These are phyloP conservation scores for Hydractinia echinata DNA, from an alignment of 30 jellyfish, hydroid and myxozoan species.

Conservation along the genomic window DNA sequence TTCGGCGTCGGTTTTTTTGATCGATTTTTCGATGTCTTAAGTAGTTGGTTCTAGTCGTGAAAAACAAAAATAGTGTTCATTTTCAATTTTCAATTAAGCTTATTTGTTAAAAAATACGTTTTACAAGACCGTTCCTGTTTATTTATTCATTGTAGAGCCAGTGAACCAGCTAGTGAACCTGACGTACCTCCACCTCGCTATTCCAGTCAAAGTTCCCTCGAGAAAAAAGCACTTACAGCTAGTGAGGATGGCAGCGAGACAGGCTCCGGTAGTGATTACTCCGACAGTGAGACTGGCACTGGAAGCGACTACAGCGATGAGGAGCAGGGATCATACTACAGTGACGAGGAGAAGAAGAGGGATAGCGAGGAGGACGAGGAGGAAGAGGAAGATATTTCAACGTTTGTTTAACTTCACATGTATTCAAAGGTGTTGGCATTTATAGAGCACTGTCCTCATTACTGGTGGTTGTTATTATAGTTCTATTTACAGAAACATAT, in stretches of 20 bases:
- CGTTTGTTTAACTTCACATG: slow-evolving; percentile 45
- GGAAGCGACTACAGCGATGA: slow-evolving; percentile 27
- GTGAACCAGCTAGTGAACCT: slow-evolving; percentile 19
- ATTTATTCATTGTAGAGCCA: slow-evolving; percentile 4
- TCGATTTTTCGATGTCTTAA: too few species aligned
- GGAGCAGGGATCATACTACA: slow-evolving; percentile 28
- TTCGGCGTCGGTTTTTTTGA: too few species aligned
- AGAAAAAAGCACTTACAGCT: slow-evolving; percentile 9
- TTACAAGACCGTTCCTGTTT: neutral
- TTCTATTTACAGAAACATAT: too few species aligned
- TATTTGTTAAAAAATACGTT: too few species aligned
- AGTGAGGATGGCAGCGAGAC: slow-evolving; percentile 26
- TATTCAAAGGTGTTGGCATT: too few species aligned
- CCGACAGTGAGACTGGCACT: slow-evolving; percentile 4
- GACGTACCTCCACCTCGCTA: slow-evolving; percentile 48
- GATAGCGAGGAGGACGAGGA: slow-evolving; percentile 69
- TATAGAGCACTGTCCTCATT: too few species aligned
- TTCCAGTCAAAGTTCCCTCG: slow-evolving; percentile 34
- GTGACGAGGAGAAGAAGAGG: slow-evolving; percentile 50
- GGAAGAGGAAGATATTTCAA: slow-evolving; percentile 59
- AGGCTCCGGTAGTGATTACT: slow-evolving; percentile 32
- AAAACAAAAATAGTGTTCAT: too few species aligned
- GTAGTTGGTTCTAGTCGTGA: too few species aligned
- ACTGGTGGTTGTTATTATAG: too few species aligned
- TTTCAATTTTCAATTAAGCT: too few species aligned